phyloP scores from a whole-genome alignment of 2,113 vertebrate genomes.

The Eonycteris spelaea region DNA sequence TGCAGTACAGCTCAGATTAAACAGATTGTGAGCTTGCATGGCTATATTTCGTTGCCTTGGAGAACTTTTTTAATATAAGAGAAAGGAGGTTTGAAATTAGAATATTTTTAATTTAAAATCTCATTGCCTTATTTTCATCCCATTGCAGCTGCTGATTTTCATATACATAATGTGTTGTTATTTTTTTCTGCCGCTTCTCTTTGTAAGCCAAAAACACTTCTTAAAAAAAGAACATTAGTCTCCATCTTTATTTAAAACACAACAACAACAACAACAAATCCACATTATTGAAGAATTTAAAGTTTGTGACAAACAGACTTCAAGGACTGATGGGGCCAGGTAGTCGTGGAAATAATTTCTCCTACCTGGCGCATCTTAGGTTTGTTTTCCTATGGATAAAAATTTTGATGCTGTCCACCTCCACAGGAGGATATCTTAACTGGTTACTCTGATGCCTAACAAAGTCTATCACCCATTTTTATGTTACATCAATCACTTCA shows the following conservation, averaged over 20 bases:
- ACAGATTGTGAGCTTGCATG: conserved; percentile 15
- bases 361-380: background rate
- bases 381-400: background rate
- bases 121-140: conserved; percentile 44
- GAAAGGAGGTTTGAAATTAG: conserved; percentile 52
- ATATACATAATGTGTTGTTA: conserved; percentile 44
- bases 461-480: background rate
- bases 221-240: conserved; percentile 21
- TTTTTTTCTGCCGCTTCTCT: conserved; percentile 60
- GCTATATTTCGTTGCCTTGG: conserved; percentile 5
- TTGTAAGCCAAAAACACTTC: conserved; percentile 56
- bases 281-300: background rate
- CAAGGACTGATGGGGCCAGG: background rate
- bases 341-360: background rate
- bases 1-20: conserved; percentile 17
- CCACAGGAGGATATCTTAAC: background rate
- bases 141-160: conserved; percentile 59
- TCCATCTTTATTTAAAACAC: background rate
- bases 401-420: background rate
- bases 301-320: conserved; percentile 13
- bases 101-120: conserved; percentile 66
- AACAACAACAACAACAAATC: too few relatives aligned
- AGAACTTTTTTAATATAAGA: conserved; percentile 54
- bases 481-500: background rate
- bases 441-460: background rate